Conservation (phyloP, 35 echinoderm and acorn worm genomes). For the Strongylocentrotus purpuratus region DNA sequence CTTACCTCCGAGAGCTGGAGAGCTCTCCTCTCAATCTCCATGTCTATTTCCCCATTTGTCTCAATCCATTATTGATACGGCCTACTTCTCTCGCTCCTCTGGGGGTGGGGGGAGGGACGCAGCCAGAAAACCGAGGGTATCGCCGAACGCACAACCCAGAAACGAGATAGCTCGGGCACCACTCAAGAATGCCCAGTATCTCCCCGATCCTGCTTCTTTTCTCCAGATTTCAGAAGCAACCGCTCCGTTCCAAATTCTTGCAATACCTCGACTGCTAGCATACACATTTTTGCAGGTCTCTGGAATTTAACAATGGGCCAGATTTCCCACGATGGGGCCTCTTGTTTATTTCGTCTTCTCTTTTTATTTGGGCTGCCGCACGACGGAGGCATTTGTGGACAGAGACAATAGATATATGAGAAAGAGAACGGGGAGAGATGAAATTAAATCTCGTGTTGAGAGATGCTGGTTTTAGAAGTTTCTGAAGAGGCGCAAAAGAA, state of each 20-base stretch:
- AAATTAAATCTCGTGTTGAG: constrained; percentile 14
- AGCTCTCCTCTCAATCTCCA: not conserved
- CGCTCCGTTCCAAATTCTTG: not conserved
- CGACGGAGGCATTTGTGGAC: not conserved
- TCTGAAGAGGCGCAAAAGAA: not conserved
- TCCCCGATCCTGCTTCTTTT: not conserved
- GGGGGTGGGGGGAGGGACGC: not conserved
- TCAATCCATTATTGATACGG: constrained; percentile 31
- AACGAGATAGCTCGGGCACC: not conserved
- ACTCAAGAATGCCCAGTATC: constrained; percentile 40
- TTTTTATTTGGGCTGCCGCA: not conserved
- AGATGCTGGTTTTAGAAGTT: not conserved
- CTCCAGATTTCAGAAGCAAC: not conserved
- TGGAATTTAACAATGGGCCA: constrained; percentile 31
- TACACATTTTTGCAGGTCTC: not conserved
- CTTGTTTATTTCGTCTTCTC: constrained; percentile 18
- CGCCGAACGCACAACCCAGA: not conserved
- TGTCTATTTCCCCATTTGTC: constrained; percentile 42
- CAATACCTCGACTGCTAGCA: not conserved
- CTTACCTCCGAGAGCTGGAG: not conserved
- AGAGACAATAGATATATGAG: constrained; percentile 22
- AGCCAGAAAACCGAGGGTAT: not conserved
- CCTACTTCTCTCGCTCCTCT: constrained; percentile 23
- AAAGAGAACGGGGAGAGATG: not conserved
- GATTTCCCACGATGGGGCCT: constrained; percentile 19